Percentiles rank a stretch among this genome's conserved stretches.
Evolutionary conservation across 2,888 invertebrate genomes (phyloP).

Genomic region (Cheilosia impressa): DNA sequence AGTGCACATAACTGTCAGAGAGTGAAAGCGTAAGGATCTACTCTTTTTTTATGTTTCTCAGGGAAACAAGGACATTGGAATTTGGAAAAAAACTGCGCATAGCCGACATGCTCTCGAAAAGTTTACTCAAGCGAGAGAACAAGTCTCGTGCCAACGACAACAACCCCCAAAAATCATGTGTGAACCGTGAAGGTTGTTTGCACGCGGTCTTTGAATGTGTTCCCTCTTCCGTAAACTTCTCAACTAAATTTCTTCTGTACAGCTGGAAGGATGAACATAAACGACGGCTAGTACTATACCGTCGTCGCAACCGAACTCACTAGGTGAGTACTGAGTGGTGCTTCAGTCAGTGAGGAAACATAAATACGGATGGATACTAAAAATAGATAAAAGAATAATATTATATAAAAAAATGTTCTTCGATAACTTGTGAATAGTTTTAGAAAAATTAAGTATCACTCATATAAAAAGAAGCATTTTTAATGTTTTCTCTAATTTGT

Average conservation of each 20-base stretch:
- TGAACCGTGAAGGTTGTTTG: slow-evolving; percentile 65
- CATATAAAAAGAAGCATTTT: slow-evolving; percentile 26
- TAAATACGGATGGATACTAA: slow-evolving; percentile 65
- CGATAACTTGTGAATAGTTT: slow-evolving; percentile 21
- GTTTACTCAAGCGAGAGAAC: slow-evolving; percentile 39
- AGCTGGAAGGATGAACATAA: slow-evolving; percentile 68
- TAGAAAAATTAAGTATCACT: slow-evolving; percentile 13
- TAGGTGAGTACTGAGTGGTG: slow-evolving; percentile 59
- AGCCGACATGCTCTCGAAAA: slow-evolving; percentile 39
- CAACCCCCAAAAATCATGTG: slow-evolving; percentile 62
- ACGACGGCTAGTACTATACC: slow-evolving; percentile 30
- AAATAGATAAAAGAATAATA: slow-evolving; percentile 55
- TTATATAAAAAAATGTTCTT: slow-evolving; percentile 22
- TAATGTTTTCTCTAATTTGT: not conserved
- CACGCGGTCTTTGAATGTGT: slow-evolving; percentile 48
- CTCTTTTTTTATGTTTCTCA: slow-evolving; percentile 13
- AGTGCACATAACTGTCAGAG: slow-evolving; percentile 50
- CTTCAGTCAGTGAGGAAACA: slow-evolving; percentile 62
- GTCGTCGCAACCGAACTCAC: slow-evolving; percentile 37
- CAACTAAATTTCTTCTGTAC: slow-evolving; percentile 47
- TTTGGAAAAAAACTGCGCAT: slow-evolving; percentile 66
- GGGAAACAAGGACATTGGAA: slow-evolving; percentile 72
- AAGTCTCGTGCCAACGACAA: slow-evolving; percentile 53
- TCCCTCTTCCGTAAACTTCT: slow-evolving; percentile 49
- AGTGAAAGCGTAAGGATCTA: slow-evolving; percentile 57